phyloP scores from a whole-genome alignment of 2,888 invertebrate species.

The Acrocyrtus sp. region DNA sequence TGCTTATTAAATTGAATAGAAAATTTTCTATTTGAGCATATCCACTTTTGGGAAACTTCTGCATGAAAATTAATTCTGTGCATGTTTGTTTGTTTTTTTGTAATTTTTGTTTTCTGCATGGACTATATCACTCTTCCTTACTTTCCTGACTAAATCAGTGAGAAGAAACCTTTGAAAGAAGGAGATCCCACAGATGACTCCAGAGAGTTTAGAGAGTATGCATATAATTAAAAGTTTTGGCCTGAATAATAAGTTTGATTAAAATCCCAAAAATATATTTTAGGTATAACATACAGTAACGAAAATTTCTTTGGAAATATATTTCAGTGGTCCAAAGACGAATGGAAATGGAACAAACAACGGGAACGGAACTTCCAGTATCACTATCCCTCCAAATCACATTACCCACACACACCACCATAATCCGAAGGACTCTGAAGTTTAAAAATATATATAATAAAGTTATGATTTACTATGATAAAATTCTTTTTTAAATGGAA shows the following conservation, averaged over 20 bases:
- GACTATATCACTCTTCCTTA: neutral
- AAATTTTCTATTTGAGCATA: constrained; percentile 1
- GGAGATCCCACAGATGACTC: constrained; percentile 17
- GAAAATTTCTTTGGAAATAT: neutral
- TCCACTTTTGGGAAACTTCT: neutral
- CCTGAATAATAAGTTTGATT: too few relatives aligned
- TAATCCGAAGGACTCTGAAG: constrained; percentile 40
- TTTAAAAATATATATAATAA: too few relatives aligned
- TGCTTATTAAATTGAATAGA: neutral
- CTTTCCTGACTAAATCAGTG: constrained; percentile 26
- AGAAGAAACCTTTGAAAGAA: constrained; percentile 53
- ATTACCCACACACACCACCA: constrained; percentile 28
- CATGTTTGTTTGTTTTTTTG: constrained; percentile 8
- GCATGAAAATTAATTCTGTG: neutral
- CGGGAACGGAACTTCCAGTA: constrained; percentile 10
- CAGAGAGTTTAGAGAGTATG: constrained; percentile 4
- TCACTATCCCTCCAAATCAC: constrained; percentile 1
- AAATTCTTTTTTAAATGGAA: too few relatives aligned
- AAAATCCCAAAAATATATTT: too few relatives aligned
- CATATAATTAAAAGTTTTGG: too few relatives aligned
- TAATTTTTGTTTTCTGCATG: neutral
- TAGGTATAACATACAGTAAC: too few relatives aligned
- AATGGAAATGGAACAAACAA: constrained; percentile 39
- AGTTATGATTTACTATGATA: too few relatives aligned
- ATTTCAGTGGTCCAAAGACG: constrained; percentile 23